Evolutionary conservation across 2,113 vertebrate species (phyloP).

Genomic region (Toxotes jaculatrix): DNA sequence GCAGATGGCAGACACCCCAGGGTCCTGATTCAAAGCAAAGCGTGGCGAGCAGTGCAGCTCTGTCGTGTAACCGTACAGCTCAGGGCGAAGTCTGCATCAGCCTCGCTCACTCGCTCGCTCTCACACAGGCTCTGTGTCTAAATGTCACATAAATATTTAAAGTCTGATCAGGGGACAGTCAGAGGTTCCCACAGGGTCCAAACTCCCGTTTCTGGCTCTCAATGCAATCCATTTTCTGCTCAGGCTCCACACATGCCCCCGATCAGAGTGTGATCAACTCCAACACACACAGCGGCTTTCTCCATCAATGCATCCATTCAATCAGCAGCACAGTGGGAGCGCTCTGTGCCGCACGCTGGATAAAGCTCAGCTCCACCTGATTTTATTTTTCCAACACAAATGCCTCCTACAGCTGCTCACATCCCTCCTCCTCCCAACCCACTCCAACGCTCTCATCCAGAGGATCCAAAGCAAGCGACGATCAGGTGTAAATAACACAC

Average conservation of each 20-base stretch:
- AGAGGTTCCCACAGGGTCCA: constrained; percentile 35
- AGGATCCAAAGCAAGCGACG: too few relatives aligned
- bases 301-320: constrained; percentile 70
- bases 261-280: constrained; percentile 46
- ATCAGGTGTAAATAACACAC: constrained; percentile 18
- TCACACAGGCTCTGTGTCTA: constrained; percentile 56
- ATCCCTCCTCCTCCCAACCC: not conserved
- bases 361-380: constrained; percentile 28
- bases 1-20: constrained; percentile 74
- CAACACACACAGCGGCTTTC: constrained; percentile 30
- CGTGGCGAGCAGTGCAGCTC: constrained; percentile 43
- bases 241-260: constrained; percentile 49
- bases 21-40: constrained; percentile 54
- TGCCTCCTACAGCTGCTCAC: not conserved
- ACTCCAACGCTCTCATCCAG: not conserved
- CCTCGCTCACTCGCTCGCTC: not conserved
- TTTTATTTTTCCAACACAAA: constrained; percentile 32
- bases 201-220: constrained; percentile 52
- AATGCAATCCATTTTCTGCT: constrained; percentile 64
- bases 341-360: constrained; percentile 39
- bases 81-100: constrained; percentile 28
- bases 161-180: constrained; percentile 58
- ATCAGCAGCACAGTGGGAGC: constrained; percentile 65
- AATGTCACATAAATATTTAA: constrained; percentile 76
- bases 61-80: constrained; percentile 55